Conservation (phyloP, 37 sponge, comb jelly and placozoan genomes). For the Crambe crambe region DNA sequence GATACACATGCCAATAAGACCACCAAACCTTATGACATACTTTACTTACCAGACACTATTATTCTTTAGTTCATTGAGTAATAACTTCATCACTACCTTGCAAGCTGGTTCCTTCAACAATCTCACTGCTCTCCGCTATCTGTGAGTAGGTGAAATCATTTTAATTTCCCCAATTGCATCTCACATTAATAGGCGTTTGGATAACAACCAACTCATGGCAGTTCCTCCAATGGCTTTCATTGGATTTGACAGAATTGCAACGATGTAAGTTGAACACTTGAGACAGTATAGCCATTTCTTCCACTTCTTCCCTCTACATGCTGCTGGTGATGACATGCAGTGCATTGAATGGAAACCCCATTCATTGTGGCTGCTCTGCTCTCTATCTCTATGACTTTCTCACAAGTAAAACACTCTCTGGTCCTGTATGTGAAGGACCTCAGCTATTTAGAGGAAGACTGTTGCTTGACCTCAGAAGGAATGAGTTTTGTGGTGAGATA, state of each 20-base stretch:
- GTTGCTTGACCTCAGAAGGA: conserved; percentile 4
- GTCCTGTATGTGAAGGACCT: conserved; percentile 46
- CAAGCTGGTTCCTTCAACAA: conserved; percentile 9
- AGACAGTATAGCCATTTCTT: no score
- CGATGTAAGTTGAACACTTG: conserved; percentile 15
- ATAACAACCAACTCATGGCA: conserved; percentile 1
- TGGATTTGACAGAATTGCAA: neutral
- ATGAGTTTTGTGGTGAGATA: conserved; percentile 52
- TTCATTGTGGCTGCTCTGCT: conserved; percentile 37
- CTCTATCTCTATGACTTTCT: conserved; percentile 37
- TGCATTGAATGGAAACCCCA: conserved; percentile 28
- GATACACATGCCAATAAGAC: neutral
- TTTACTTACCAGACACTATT: neutral
- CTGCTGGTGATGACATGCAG: no score
- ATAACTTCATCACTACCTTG: conserved; percentile 15
- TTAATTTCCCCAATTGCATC: neutral
- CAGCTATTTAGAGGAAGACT: neutral
- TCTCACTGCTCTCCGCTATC: conserved; percentile 14
- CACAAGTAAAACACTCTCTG: neutral
- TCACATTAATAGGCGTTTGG: neutral
- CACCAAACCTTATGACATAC: neutral
- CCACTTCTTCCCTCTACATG: no score
- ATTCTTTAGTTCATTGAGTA: conserved; percentile 27
- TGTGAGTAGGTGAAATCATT: neutral
- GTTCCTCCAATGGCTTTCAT: conserved; percentile 3